Base-by-base conservation (phyloP, 92 coral and sea anemone species). In the Porites rus region DNA sequence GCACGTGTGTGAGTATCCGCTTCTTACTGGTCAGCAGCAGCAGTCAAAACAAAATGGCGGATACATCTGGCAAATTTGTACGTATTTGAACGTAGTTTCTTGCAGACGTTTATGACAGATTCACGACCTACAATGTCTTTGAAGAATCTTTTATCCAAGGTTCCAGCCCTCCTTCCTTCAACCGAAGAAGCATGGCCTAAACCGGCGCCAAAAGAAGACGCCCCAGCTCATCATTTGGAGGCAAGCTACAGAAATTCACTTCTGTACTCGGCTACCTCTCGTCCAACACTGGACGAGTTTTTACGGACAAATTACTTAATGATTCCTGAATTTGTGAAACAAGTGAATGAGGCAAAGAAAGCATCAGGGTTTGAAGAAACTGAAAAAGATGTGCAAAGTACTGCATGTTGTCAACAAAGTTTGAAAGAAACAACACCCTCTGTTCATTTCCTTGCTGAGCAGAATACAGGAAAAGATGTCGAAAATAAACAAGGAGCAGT, bases 231-330 rank as follows among this genome's bases (percentile, higher is more conserved):
- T 14, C 56, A 61, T 28, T 46, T 17, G 51, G 21, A 70, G 28
- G 31, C 54, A 1, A 65, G 60, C 46, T 56, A 80, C 81, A 79
- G 72, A 4, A 38, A 69, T 54, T 94, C 98, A 1, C 71, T 88
- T 0, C 50, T 94, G 54, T 88, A 79, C 75, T 76, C 93, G 8
- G 84, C 90, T 1, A 84, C 75, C 28, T 65, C 90, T 14, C 79
- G 91, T 20, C 94, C 98, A 18, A 85, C 93, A 28, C 69, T 93
- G 38, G 94, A 81, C 21, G 94, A 94, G 76, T 93, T 90, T 66
- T 81, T 94, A 56, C 81, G 89, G 65, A 92, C 96, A 53, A 86
- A 91, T 71, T 92, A 89, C 87, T 87, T 87, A 52, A 76, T 76
- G 88, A 75, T 80, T 17, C 93, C 83, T 1, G 79, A 86, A 64